Conservation (phyloP, 2,113 vertebrate genomes). For the Plecotus auritus region DNA sequence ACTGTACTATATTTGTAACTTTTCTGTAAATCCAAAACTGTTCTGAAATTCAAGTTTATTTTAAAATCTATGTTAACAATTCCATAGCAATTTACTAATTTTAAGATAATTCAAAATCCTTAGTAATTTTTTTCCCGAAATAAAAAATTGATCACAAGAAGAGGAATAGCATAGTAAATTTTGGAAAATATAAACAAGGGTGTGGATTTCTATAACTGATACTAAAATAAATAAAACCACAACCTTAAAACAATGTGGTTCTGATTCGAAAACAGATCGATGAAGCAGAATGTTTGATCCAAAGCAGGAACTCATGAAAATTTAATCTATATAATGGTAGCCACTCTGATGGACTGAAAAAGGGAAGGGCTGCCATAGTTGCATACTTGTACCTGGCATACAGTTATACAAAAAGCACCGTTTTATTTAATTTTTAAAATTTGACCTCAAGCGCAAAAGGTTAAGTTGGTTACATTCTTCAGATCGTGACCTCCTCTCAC, state of each 20-base stretch:
- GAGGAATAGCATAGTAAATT: neutral
- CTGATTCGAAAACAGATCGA: neutral
- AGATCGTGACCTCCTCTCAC: accelerated
- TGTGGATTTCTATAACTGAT: neutral
- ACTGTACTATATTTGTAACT: neutral
- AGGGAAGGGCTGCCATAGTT: neutral
- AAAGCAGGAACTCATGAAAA: neutral
- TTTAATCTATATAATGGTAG: neutral
- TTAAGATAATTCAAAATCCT: neutral
- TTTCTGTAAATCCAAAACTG: neutral
- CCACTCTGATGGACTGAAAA: neutral
- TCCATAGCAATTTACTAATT: neutral
- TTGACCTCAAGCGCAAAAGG: neutral
- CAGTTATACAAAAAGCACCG: neutral
- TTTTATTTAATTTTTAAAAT: neutral
- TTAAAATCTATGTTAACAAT: neutral
- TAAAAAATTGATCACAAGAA: neutral
- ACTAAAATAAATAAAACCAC: neutral
- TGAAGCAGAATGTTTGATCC: neutral
- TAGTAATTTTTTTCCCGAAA: neutral
- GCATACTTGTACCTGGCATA: neutral
- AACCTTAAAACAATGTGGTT: neutral
- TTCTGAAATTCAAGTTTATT: neutral
- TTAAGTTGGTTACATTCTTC: neutral
- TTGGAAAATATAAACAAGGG: neutral